Evolutionary conservation across 2,113 vertebrate species (phyloP), one percentile per base, ranked within the genome.

Genomic region (Triplophysa tibetana): DNA sequence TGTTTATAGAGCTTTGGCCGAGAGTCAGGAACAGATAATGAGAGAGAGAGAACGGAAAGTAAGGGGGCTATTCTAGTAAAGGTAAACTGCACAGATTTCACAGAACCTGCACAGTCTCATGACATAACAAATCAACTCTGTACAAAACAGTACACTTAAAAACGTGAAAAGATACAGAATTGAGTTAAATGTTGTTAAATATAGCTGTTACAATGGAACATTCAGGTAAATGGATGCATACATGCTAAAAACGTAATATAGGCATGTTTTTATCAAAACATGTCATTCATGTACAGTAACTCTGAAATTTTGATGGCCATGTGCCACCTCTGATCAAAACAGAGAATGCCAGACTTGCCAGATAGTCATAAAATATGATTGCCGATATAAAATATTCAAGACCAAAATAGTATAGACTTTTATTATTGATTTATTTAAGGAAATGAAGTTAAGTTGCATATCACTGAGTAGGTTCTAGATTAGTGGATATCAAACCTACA

Each of bases 1-100:
- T 84, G 70, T 72, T 75, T 79, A 26, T 77, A 50, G 70, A 65
- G 41, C 66, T 68, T 56, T 43, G 56, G 67, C 64, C 63, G 45
- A 50, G 24, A 75, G 45, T 58, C 33, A 68, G 10, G 1, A n/a
- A 72, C 43, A 23, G 17, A 58, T 9, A 58, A n/a, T 58, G 48
- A 12, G 10, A 78, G 5, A 67, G 38, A 21, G 52, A 48, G 29
- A 73, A 50, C 73, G 38, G 33, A 38, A 66, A 43, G 21, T 23
- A 11, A 4, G 56, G n/a, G 5, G 8, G 68, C 19, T 8, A 74
- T 79, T 62, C 72, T 45, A 75, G 24, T 43, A n/a, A 48, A 43
- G 24, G 45, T 43, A 54, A 33, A 62, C 24, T 19, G 52, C 26
- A 38, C 26, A 14, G 52, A 72, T 58, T 58, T 29, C 26, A 38